These are phyloP conservation scores for Gavia stellata DNA, from an alignment of 2,113 vertebrate genomes.

Conservation along the genomic window DNA sequence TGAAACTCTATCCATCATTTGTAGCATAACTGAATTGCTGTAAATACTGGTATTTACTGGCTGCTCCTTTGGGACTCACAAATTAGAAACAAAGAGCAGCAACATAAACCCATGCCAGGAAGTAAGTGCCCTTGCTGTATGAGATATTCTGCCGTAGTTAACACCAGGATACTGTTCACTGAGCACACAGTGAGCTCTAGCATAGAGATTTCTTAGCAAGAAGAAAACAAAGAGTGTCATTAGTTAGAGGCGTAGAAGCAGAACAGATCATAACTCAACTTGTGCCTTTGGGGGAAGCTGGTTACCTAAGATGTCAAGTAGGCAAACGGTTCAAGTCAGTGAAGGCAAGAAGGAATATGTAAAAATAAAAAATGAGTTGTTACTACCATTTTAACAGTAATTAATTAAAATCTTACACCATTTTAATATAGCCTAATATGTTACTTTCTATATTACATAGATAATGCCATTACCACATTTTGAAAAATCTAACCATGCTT, in stretches of 20 bases:
- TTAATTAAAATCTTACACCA: neutral
- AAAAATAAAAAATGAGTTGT: neutral
- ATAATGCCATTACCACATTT: neutral
- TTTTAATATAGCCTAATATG: neutral
- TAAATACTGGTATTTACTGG: neutral
- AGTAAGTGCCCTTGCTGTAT: accelerated
- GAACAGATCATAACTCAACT: neutral
- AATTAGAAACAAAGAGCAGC: neutral
- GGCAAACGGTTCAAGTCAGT: neutral
- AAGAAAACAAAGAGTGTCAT: neutral
- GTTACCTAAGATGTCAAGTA: neutral
- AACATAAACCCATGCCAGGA: neutral
- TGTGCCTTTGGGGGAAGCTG: neutral
- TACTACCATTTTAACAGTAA: neutral
- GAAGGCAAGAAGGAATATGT: neutral
- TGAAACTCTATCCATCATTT: neutral
- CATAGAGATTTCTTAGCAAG: neutral
- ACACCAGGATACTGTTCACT: neutral
- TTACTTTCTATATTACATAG: neutral
- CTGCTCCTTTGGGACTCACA: neutral
- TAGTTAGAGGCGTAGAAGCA: neutral
- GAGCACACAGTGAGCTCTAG: neutral
- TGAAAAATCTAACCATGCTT: neutral
- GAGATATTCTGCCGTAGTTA: neutral
- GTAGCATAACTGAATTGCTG: neutral